Evolutionary conservation across 2,113 vertebrate genomes (phyloP).

Genomic region (Syngnathus typhle): DNA sequence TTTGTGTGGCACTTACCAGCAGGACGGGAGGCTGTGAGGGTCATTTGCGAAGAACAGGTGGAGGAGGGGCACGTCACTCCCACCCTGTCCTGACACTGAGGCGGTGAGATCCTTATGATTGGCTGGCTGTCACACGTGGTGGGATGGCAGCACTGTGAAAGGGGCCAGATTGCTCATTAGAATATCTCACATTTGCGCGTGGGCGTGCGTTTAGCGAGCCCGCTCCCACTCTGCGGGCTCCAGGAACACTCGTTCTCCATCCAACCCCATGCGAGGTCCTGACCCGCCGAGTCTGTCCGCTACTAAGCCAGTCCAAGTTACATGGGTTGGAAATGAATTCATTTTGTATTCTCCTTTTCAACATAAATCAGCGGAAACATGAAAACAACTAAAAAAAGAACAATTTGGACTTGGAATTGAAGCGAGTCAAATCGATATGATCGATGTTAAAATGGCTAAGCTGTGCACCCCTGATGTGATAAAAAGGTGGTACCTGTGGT

Average conservation of each 20-base stretch:
- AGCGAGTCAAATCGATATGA: no score
- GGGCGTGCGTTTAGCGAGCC: slow-evolving; percentile 59
- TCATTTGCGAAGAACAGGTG: slow-evolving; percentile 45
- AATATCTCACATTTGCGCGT: slow-evolving; percentile 68
- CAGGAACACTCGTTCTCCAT: slow-evolving; percentile 56
- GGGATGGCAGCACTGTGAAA: slow-evolving; percentile 36
- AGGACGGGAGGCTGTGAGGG: slow-evolving; percentile 8
- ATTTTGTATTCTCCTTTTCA: background rate
- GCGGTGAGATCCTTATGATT: slow-evolving; percentile 24
- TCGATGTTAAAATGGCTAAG: no score
- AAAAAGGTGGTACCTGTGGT: no score
- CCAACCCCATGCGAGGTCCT: slow-evolving; percentile 44
- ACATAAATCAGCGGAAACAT: background rate
- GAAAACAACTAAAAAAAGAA: background rate
- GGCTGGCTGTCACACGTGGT: slow-evolving; percentile 33
- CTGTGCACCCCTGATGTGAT: no score
- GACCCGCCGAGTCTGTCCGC: slow-evolving; percentile 57
- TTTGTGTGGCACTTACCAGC: slow-evolving; percentile 37
- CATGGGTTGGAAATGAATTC: no score
- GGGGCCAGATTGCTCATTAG: slow-evolving; percentile 70
- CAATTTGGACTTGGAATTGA: background rate
- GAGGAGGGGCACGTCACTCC: slow-evolving; percentile 44
- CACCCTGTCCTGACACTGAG: slow-evolving; percentile 3
- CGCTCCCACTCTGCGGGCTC: slow-evolving; percentile 39
- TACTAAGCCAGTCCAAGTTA: slow-evolving; percentile 31